Percentiles rank a stretch among this genome's conserved stretches.
Evolutionary conservation across 2,113 vertebrate species (phyloP).

Genomic region (Athene cunicularia): DNA sequence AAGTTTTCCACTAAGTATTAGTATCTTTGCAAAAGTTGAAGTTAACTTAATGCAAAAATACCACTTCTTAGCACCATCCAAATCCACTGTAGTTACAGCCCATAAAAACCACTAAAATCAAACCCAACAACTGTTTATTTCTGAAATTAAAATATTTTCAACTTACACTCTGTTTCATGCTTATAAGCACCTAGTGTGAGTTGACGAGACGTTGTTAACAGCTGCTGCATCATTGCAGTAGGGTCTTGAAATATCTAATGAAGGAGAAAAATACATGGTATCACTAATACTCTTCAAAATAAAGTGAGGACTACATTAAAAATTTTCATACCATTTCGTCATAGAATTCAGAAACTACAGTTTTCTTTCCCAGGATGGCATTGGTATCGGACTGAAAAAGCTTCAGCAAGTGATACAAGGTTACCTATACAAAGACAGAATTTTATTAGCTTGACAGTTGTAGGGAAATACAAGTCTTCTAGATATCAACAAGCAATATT

Average conservation of each 20-base stretch:
- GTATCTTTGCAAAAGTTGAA: background rate
- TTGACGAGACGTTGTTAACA: slow-evolving; percentile 94
- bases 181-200: slow-evolving; percentile 96
- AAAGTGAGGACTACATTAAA: background rate
- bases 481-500: background rate
- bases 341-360: slow-evolving; percentile 98
- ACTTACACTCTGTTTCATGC: slow-evolving; percentile 98
- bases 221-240: slow-evolving; percentile 99
- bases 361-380: slow-evolving; percentile 96
- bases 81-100: background rate
- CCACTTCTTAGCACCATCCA: background rate
- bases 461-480: background rate
- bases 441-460: background rate
- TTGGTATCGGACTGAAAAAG: slow-evolving; percentile 97
- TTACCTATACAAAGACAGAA: slow-evolving; percentile 81
- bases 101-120: background rate
- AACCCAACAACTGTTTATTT: background rate
- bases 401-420: slow-evolving; percentile 95
- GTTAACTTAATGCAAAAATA: background rate
- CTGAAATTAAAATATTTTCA: background rate
- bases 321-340: slow-evolving; percentile 91
- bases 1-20: background rate
- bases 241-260: slow-evolving; percentile 97
- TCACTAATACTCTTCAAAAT: background rate
- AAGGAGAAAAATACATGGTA: background rate